Conservation (phyloP, 2,888 invertebrate species). For the Drosophila limbata region DNA sequence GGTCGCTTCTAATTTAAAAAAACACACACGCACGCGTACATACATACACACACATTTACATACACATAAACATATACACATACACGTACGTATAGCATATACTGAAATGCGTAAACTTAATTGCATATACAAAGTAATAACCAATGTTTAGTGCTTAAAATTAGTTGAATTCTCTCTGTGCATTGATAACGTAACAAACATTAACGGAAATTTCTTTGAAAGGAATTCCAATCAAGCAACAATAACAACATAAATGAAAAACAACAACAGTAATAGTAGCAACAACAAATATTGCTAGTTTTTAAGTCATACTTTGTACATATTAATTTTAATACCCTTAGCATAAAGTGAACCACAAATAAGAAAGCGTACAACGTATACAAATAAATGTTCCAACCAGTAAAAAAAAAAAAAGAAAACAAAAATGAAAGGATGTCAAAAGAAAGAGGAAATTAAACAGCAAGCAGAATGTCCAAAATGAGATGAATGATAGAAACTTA, state of each 20-base stretch:
- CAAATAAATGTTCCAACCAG: constrained; percentile 47
- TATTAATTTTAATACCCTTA: constrained; percentile 73
- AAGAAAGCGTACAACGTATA: constrained; percentile 63
- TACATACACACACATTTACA: constrained; percentile 36
- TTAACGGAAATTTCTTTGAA: constrained; percentile 50
- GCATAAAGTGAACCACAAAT: constrained; percentile 66
- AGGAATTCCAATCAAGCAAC: constrained; percentile 37
- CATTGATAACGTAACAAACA: constrained; percentile 40
- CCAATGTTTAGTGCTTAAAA: constrained; percentile 75
- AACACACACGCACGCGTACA: constrained; percentile 56
- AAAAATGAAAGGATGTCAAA: constrained; percentile 18
- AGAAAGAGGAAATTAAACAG: not conserved
- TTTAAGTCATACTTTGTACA: constrained; percentile 67
- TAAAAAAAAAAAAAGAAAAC: constrained; percentile 9
- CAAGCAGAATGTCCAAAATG: constrained; percentile 1
- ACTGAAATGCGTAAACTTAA: constrained; percentile 49
- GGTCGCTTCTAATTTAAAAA: constrained; percentile 82
- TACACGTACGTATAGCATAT: constrained; percentile 50
- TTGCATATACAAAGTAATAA: constrained; percentile 56
- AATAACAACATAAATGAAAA: constrained; percentile 11
- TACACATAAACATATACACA: constrained; percentile 35
- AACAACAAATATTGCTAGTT: constrained; percentile 53
- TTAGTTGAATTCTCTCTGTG: constrained; percentile 72
- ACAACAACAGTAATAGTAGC: constrained; percentile 9
- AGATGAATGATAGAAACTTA: constrained; percentile 15